These are phyloP conservation scores for Leistus spinibarbis DNA, from an alignment of 2,888 invertebrate species.

Conservation along the genomic window DNA sequence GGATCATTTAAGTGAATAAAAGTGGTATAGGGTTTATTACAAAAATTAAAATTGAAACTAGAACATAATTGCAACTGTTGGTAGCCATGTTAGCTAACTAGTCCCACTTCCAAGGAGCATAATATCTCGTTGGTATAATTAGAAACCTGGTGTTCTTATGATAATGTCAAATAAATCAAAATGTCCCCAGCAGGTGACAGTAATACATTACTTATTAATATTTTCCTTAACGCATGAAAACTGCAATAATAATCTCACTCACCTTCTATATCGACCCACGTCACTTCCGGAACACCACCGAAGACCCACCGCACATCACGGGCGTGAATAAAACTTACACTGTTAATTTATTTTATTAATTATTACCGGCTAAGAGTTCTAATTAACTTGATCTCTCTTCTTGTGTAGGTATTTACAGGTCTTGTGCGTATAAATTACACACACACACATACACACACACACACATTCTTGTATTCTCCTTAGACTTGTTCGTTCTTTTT, in stretches of 20 bases:
- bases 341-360: conserved; percentile 32
- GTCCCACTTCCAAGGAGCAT: conserved; percentile 19
- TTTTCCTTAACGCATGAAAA: conserved; percentile 16
- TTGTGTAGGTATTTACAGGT: conserved; percentile 24
- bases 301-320: conserved; percentile 8
- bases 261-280: neutral
- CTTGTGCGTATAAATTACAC: conserved; percentile 12
- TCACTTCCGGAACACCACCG: neutral
- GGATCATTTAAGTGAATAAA: no score
- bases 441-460: neutral
- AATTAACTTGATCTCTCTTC: conserved; percentile 13
- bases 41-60: neutral
- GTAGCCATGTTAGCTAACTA: conserved; percentile 3
- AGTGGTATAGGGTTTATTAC: neutral
- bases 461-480: neutral
- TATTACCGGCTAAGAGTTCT: conserved; percentile 21
- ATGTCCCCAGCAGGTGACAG: conserved; percentile 37
- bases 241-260: neutral
- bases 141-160: conserved; percentile 18
- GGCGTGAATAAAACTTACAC: conserved; percentile 15
- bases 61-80: conserved; percentile 29
- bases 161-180: conserved; percentile 38
- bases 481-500: conserved; percentile 4
- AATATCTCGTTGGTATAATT: conserved; percentile 25
- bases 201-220: conserved; percentile 31